Conservation (phyloP, 2,113 vertebrate genomes). For the Dascyllus trimaculatus region DNA sequence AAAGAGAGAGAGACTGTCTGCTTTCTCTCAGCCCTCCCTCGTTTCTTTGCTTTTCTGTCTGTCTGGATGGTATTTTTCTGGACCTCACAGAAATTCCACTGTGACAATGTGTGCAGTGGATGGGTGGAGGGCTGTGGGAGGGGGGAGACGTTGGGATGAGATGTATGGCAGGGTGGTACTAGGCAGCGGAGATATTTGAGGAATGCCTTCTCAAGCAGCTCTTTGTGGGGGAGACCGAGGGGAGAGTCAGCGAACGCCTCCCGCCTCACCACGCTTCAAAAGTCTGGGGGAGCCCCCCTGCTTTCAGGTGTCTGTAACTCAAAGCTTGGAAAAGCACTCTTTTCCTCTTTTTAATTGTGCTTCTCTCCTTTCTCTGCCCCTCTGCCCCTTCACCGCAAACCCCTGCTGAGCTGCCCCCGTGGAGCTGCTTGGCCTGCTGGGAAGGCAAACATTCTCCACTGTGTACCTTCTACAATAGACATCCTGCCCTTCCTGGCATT, state of each 20-base stretch:
- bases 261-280: conserved; percentile 50
- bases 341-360: conserved; percentile 57
- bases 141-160: conserved; percentile 11
- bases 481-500: conserved; percentile 72
- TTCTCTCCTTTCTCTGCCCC: conserved; percentile 28
- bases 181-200: conserved; percentile 68
- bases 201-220: conserved; percentile 76
- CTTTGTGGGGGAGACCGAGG: conserved; percentile 61
- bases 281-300: conserved; percentile 39
- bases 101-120: conserved; percentile 38
- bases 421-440: conserved; percentile 72
- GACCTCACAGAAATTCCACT: conserved; percentile 60
- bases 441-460: conserved; percentile 78
- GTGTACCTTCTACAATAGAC: conserved; percentile 71
- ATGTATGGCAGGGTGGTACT: conserved; percentile 51
- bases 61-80: conserved; percentile 45
- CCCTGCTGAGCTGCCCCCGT: conserved; percentile 62
- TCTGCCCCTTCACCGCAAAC: conserved; percentile 25
- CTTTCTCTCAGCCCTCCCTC: conserved; percentile 15
- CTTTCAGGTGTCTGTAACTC: conserved; percentile 59
- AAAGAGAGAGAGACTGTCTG: conserved; percentile 10
- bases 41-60: conserved; percentile 48
- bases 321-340: conserved; percentile 58
- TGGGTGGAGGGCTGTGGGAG: neutral
- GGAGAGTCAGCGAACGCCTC: conserved; percentile 49